Conservation (phyloP, 2,113 vertebrate genomes). For the Cynocephalus volans region DNA sequence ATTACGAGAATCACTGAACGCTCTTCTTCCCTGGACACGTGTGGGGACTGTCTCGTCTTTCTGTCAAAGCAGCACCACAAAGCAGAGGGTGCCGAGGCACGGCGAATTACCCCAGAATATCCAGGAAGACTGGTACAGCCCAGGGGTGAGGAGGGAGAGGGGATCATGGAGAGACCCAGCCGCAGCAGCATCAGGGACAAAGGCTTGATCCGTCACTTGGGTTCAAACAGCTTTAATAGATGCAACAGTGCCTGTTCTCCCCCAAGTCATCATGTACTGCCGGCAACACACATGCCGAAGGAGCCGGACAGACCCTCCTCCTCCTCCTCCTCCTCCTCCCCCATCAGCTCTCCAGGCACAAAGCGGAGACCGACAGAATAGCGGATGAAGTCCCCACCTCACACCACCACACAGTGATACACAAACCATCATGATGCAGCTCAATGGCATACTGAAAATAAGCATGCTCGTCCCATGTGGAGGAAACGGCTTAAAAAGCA, state of each 20-base stretch:
- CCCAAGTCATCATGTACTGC: constrained; percentile 70
- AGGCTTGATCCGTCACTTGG: constrained; percentile 87
- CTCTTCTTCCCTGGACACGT: constrained; percentile 47
- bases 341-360: constrained; percentile 83
- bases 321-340: background rate
- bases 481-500: constrained; percentile 81
- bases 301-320: background rate
- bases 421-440: constrained; percentile 69
- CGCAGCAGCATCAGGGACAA: constrained; percentile 81
- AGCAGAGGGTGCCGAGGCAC: constrained; percentile 64
- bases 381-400: constrained; percentile 65
- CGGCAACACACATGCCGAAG: constrained; percentile 10
- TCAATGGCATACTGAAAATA: constrained; percentile 58
- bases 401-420: constrained; percentile 69
- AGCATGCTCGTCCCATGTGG: constrained; percentile 56
- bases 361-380: constrained; percentile 73
- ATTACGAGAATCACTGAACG: background rate
- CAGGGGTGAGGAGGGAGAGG: constrained; percentile 33
- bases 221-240: constrained; percentile 89
- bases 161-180: constrained; percentile 79
- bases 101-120: constrained; percentile 16
- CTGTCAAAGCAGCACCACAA: constrained; percentile 74
- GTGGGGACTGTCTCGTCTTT: constrained; percentile 67
- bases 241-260: constrained; percentile 79
- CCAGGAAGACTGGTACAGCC: constrained; percentile 3